Evolutionary conservation across 2,888 invertebrate genomes (phyloP), one percentile per base, ranked within the genome.

Genomic region (Netelia melanura): DNA sequence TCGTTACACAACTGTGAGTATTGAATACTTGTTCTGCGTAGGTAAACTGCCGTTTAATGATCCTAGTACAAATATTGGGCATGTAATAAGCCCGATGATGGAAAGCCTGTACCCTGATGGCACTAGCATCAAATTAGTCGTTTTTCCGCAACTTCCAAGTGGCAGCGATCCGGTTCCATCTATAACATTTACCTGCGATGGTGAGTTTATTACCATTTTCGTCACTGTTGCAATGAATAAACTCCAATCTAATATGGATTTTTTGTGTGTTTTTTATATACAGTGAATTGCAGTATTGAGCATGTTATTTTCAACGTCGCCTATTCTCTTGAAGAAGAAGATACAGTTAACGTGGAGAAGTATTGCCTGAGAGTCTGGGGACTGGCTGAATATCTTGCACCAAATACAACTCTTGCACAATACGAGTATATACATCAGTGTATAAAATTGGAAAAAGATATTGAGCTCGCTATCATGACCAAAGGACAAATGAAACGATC

Each of bases 391-490:
- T 99, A 98, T 94, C 94, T 99, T 52, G 96, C 97, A 0, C 96
- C 97, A 14, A 97, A 97, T 75, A 97, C 98, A 52, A 95, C 96
- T 11, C 95, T 99, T 48, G 97, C 97, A 85, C 98, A 98, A 92
- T 98, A 98, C 93, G 98, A 98, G 93, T 98, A 98, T 92, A 97
- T 99, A 78, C 98, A 99, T 90, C 97, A 97, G 90, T 98, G 99
- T 93, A 97, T 98, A 81, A 98, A 99, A 91, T 94, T 98, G 90
- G 98, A 99, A 92, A 96, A 97, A 91, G 98, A 98, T 94, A 97
- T 98, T 1, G 97, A 97, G 88, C 92, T 96, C 83, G 93, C 95
- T 77, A 92, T 94, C 71, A 90, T 94, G 80, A 94, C 94, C 71
- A 95, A 95, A 48, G 95, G 96, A 87, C 95, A 96, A 78, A 96